A percentile compares a stretch with the other conserved stretches of the same genome.
phyloP scores from a whole-genome alignment of 30 jellyfish, hydroid and myxozoan species.

The Hydractinia symbiolongicarpus region DNA sequence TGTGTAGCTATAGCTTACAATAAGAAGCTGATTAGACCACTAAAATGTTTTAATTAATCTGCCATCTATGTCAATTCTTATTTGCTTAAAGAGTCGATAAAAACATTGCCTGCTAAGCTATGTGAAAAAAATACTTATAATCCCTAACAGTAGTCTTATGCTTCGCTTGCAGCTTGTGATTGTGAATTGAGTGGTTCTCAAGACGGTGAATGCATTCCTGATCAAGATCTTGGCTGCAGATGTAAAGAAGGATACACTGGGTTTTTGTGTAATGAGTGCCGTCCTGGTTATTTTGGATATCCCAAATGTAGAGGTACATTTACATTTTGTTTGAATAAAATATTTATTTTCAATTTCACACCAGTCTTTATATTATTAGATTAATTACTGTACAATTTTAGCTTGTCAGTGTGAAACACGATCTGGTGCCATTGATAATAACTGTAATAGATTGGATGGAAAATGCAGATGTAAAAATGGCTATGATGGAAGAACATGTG shows the following conservation, averaged over 20 bases:
- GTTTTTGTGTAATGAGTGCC: constrained; percentile 51
- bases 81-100: no score
- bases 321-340: no score
- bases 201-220: constrained; percentile 71
- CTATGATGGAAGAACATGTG: constrained; percentile 67
- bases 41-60: no score
- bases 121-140: no score
- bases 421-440: constrained; percentile 62
- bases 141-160: no score
- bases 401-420: constrained; percentile 74
- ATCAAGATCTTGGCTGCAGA: constrained; percentile 38
- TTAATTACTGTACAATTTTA: background rate
- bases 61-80: no score
- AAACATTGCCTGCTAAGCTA: no score
- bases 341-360: no score
- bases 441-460: constrained; percentile 53
- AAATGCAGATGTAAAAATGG: constrained; percentile 73
- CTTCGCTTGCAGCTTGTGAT: constrained; percentile 46
- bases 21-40: no score
- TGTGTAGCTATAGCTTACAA: no score
- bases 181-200: constrained; percentile 76
- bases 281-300: constrained; percentile 62
- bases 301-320: constrained; percentile 70
- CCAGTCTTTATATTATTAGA: no score
- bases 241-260: constrained; percentile 79